Conservation (phyloP, 2,797 vertebrate genomes). For the Odontamblyopus rebecca region DNA sequence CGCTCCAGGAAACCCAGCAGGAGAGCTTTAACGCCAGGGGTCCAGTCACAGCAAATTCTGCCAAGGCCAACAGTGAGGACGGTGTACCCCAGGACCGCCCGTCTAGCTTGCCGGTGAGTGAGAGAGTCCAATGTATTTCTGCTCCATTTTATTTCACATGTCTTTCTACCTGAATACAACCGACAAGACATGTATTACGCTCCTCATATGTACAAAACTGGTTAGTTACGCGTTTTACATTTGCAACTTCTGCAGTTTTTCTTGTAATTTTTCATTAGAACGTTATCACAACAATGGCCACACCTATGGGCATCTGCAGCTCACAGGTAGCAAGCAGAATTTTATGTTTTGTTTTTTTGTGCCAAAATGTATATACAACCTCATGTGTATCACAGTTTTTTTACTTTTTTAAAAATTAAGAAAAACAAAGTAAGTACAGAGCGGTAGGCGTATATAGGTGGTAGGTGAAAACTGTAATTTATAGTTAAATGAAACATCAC, state of each 20-base stretch:
- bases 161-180: background rate
- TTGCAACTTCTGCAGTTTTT: background rate
- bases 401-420: no score
- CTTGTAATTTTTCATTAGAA: background rate
- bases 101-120: conserved; percentile 93
- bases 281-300: no score
- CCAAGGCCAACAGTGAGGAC: conserved; percentile 90
- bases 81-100: conserved; percentile 79
- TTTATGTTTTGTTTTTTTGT: no score
- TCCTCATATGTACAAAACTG: background rate
- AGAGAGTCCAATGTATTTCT: conserved; percentile 1
- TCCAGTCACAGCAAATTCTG: conserved; percentile 80
- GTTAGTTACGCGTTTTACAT: background rate
- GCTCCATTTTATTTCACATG: background rate
- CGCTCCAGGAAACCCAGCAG: conserved; percentile 84
- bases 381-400: no score
- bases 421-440: no score
- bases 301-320: no score
- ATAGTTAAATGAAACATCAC: no score
- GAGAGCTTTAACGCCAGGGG: conserved; percentile 83
- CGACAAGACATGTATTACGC: background rate
- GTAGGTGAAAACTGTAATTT: no score
- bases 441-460: no score
- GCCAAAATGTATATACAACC: no score
- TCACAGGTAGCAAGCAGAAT: no score